These are phyloP conservation scores for Tipula confusa DNA, from an alignment of 2,888 invertebrate genomes.

Conservation along the genomic window DNA sequence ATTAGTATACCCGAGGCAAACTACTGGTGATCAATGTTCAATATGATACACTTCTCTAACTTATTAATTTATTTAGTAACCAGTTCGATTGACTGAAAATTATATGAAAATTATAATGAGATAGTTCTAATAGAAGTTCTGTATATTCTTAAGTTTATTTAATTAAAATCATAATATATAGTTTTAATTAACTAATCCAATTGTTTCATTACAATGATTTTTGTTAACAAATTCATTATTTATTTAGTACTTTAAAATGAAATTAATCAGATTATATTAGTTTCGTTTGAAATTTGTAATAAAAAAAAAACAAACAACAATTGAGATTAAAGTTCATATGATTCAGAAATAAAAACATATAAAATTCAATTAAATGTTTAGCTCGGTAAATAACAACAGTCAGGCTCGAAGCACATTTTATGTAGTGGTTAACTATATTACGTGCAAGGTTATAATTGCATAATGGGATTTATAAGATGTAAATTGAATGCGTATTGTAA, in stretches of 20 bases:
- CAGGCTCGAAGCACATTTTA: background rate
- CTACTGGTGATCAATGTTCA: too few relatives aligned
- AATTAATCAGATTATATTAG: background rate
- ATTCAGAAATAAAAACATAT: background rate
- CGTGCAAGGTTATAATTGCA: background rate
- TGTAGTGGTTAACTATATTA: background rate
- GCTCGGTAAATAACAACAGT: background rate
- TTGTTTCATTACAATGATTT: background rate
- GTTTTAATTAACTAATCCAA: background rate
- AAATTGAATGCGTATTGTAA: too few relatives aligned
- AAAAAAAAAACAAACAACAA: background rate
- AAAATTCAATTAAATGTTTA: background rate
- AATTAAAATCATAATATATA: background rate
- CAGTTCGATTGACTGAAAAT: too few relatives aligned
- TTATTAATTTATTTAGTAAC: too few relatives aligned
- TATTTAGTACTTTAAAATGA: background rate
- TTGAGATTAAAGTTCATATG: background rate
- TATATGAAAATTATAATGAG: too few relatives aligned
- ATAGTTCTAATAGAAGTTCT: too few relatives aligned
- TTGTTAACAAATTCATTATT: background rate
- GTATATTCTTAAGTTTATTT: background rate
- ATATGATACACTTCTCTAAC: too few relatives aligned
- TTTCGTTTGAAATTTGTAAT: background rate
- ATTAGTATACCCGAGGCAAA: too few relatives aligned
- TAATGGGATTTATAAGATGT: too few relatives aligned